These are phyloP conservation scores for Drosophila varians DNA, from an alignment of 1,140 invertebrate species.

Conservation along the genomic window DNA sequence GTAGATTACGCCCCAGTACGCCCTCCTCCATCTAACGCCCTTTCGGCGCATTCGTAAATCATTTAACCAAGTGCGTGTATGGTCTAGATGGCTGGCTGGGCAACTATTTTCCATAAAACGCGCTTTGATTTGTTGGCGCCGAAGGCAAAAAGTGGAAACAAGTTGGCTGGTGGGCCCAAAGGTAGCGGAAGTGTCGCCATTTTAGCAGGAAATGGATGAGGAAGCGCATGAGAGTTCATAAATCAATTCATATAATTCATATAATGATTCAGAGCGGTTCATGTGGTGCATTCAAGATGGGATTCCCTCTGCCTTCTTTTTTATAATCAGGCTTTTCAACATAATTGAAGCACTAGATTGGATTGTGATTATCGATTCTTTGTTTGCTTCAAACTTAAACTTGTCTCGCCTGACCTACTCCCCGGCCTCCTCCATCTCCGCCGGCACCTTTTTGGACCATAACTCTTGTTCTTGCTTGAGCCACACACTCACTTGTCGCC, in stretches of 20 bases:
- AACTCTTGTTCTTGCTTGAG: constrained; percentile 10
- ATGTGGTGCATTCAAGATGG: too few relatives aligned
- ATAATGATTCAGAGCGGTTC: too few relatives aligned
- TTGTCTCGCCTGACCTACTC: not conserved
- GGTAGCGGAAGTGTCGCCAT: constrained; percentile 64
- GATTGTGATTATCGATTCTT: not conserved
- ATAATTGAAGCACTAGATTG: too few relatives aligned
- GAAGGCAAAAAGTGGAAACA: not conserved
- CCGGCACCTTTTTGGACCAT: not conserved
- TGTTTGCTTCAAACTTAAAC: not conserved
- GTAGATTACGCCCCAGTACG: not conserved
- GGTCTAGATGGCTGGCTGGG: constrained; percentile 16
- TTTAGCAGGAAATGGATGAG: constrained; percentile 25
- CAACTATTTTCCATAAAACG: constrained; percentile 72
- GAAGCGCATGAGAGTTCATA: constrained; percentile 17
- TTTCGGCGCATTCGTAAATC: constrained; percentile 70
- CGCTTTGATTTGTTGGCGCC: constrained; percentile 52
- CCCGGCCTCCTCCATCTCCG: not conserved
- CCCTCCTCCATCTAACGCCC: constrained; percentile 54
- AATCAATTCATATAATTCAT: constrained; percentile 63
- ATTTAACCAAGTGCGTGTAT: constrained; percentile 62
- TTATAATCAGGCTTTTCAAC: too few relatives aligned
- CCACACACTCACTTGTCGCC: constrained; percentile 20
- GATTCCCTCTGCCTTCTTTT: too few relatives aligned
- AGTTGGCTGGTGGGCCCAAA: too few relatives aligned